A percentile compares a stretch with the other conserved stretches of the same genome.
Evolutionary conservation across 1,140 invertebrate species (phyloP).

Genomic region (Lordiphosa stackelbergi): DNA sequence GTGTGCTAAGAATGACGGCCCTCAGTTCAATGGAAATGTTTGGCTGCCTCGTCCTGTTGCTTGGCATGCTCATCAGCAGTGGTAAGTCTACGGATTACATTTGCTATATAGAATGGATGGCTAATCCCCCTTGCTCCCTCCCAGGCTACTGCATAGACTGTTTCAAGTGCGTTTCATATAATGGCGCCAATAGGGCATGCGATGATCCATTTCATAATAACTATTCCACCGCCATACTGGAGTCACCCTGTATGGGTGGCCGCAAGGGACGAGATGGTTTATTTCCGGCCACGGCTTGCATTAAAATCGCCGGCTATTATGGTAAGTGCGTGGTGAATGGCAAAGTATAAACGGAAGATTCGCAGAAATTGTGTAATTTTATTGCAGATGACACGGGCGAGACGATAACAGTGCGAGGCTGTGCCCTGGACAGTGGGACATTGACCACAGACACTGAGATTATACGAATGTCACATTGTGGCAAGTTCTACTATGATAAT

Average conservation of each 20-base stretch:
- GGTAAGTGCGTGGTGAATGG: slow-evolving; percentile 79
- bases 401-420: slow-evolving; percentile 88
- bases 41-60: slow-evolving; percentile 45
- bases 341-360: slow-evolving; percentile 11
- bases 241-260: slow-evolving; percentile 95
- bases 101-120: background rate
- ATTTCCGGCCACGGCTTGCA: slow-evolving; percentile 97
- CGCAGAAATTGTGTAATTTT: slow-evolving; percentile 6
- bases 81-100: slow-evolving; percentile 30
- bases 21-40: slow-evolving; percentile 52
- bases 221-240: slow-evolving; percentile 87
- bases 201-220: slow-evolving; percentile 99
- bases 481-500: slow-evolving; percentile 91
- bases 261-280: slow-evolving; percentile 93
- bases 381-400: slow-evolving; percentile 86
- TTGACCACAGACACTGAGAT: slow-evolving; percentile 95
- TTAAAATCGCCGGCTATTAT: slow-evolving; percentile 93
- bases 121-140: slow-evolving; percentile 2
- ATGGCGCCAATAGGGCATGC: slow-evolving; percentile 90
- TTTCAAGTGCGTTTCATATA: slow-evolving; percentile 96
- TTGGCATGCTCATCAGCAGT: slow-evolving; percentile 51
- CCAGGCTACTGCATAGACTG: slow-evolving; percentile 89
- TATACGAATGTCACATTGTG: slow-evolving; percentile 95
- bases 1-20: slow-evolving; percentile 35
- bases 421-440: slow-evolving; percentile 94